Conservation (phyloP, 2,797 vertebrate species). For the Rousettus madagascariensis region DNA sequence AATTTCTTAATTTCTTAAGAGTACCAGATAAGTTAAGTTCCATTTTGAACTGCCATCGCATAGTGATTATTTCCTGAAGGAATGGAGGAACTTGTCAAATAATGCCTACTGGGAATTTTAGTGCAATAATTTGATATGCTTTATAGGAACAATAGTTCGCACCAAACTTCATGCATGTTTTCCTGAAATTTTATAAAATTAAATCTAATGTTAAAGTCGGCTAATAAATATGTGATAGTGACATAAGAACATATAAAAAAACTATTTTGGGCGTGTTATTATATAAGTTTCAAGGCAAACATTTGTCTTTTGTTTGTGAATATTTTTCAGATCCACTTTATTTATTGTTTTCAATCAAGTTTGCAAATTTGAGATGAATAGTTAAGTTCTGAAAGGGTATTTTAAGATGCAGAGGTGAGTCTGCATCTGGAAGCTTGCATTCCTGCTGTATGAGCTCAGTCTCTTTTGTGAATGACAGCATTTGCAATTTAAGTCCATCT, state of each 20-base stretch:
- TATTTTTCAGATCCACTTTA: background rate
- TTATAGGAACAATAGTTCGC: background rate
- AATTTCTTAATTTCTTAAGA: slow-evolving; percentile 23
- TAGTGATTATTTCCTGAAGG: background rate
- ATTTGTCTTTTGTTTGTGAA: background rate
- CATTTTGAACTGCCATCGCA: background rate
- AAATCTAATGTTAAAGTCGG: background rate
- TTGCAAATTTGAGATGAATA: background rate
- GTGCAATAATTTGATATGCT: background rate
- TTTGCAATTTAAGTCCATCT: slow-evolving; percentile 75
- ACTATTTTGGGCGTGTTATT: background rate
- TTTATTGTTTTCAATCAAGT: background rate
- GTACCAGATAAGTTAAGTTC: background rate
- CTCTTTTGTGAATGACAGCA: slow-evolving; percentile 66
- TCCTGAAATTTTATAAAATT: background rate
- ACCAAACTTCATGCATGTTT: background rate
- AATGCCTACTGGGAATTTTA: background rate
- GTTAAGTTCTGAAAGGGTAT: background rate
- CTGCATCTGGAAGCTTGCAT: slow-evolving; percentile 22
- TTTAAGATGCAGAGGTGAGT: slow-evolving; percentile 10
- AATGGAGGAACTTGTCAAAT: background rate
- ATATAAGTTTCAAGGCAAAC: background rate
- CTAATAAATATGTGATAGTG: background rate
- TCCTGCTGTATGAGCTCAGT: background rate
- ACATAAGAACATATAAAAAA: background rate